These are phyloP conservation scores for Forbesichthys papilliferus DNA, from an alignment of 2,113 vertebrate genomes.

Conservation along the genomic window DNA sequence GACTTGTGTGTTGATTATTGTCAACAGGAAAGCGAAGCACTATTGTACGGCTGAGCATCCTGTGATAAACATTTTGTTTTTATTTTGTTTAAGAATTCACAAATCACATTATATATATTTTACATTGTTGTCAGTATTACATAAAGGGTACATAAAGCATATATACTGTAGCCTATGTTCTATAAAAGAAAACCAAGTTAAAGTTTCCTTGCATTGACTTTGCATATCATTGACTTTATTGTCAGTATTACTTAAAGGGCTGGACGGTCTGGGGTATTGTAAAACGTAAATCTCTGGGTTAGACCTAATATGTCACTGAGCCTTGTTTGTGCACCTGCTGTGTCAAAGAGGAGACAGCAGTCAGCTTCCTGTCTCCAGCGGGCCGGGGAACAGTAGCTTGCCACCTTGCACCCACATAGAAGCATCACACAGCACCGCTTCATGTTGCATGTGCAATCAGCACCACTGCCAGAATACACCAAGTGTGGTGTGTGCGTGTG, in stretches of 20 bases:
- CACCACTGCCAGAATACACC: too few species aligned
- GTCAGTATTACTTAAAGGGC: too few species aligned
- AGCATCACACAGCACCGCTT: slow-evolving; percentile 15
- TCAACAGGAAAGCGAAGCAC: slow-evolving; percentile 8
- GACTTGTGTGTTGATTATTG: slow-evolving; percentile 23
- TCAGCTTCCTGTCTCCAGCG: slow-evolving; percentile 45
- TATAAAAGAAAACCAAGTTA: neutral
- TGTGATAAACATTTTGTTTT: slow-evolving; percentile 6
- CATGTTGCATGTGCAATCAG: too few species aligned
- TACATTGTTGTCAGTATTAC: too few species aligned
- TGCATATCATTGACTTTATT: too few species aligned
- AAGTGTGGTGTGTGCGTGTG: too few species aligned
- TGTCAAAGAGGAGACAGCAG: slow-evolving; percentile 38
- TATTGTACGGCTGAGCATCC: slow-evolving; percentile 17
- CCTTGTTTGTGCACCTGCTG: slow-evolving; percentile 64
- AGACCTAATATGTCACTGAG: slow-evolving; percentile 67
- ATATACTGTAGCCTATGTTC: too few species aligned
- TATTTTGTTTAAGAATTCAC: too few species aligned
- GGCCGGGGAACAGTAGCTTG: neutral
- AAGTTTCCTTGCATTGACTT: too few species aligned
- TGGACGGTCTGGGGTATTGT: neutral
- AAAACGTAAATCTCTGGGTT: slow-evolving; percentile 31
- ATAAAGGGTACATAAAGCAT: too few species aligned
- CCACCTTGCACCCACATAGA: neutral
- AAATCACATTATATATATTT: too few species aligned